A percentile compares a stretch with the other conserved stretches of the same genome.
These are phyloP conservation scores for Acanthosepion esculentum DNA, from an alignment of 2,888 invertebrate genomes.

Conservation along the genomic window DNA sequence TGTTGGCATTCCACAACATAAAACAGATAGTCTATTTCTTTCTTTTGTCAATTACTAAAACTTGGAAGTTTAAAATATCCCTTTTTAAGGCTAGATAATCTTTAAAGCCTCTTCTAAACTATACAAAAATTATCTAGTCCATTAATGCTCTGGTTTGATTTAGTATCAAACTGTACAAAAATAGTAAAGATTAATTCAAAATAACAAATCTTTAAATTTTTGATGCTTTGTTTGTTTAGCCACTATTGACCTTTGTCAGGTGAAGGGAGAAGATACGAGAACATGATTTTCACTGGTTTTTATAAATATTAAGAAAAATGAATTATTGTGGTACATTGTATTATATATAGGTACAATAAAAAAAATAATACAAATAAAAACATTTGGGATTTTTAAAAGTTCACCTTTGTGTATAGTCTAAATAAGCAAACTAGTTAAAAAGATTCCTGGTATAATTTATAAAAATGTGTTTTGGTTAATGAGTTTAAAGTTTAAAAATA, in stretches of 20 bases:
- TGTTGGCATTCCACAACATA: not conserved
- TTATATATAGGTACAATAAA: not conserved
- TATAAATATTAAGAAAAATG: not conserved
- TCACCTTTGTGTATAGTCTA: no score
- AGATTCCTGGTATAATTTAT: not conserved
- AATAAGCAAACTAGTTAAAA: not conserved
- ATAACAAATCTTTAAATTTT: not conserved
- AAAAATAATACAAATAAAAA: not conserved
- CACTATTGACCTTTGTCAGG: not conserved
- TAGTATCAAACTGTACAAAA: not conserved
- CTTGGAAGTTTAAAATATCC: not conserved
- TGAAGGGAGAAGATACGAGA: not conserved
- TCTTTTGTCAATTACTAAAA: not conserved
- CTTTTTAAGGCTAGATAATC: not conserved
- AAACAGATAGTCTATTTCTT: not conserved
- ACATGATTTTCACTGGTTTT: not conserved
- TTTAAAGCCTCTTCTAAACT: not conserved
- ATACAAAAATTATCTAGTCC: not conserved
- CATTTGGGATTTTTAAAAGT: not conserved
- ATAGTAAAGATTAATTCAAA: not conserved
- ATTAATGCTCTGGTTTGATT: not conserved
- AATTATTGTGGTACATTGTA: not conserved
- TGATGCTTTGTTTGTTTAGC: not conserved
- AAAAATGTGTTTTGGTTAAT: not conserved
- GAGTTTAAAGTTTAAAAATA: not conserved